Evolutionary conservation across 2,797 vertebrate species (phyloP).

Genomic region (Premnoplex brunnescens): DNA sequence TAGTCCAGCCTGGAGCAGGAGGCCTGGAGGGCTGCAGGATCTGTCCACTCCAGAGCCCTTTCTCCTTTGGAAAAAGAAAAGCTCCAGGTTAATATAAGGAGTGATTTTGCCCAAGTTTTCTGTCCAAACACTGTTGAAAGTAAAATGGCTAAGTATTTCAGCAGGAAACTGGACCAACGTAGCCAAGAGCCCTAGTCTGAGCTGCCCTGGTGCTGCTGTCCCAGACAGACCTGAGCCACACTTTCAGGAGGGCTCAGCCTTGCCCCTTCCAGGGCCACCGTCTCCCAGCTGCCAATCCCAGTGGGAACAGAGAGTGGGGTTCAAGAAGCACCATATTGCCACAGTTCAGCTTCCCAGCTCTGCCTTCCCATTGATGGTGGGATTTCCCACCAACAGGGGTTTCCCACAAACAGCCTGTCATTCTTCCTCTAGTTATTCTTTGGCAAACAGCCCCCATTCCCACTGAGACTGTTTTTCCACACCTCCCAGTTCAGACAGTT

Average conservation of each 20-base stretch:
- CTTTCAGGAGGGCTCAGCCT: neutral
- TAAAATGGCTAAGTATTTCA: neutral
- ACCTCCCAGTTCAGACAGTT: rapidly evolving
- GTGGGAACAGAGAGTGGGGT: rapidly evolving
- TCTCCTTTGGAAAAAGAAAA: neutral
- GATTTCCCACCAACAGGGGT: neutral
- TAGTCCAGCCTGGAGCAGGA: neutral
- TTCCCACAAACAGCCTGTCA: neutral
- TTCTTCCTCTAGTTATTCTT: neutral
- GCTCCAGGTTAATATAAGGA: neutral
- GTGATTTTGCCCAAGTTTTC: neutral
- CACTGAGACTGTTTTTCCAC: neutral
- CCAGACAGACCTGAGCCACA: neutral
- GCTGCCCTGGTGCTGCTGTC: neutral
- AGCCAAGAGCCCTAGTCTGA: neutral
- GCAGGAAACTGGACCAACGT: neutral
- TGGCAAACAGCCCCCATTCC: neutral
- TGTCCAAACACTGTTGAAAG: neutral
- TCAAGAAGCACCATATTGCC: neutral
- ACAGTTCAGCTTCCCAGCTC: neutral
- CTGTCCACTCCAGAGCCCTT: neutral
- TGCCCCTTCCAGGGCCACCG: neutral
- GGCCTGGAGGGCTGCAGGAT: neutral
- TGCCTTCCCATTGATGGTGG: rapidly evolving
- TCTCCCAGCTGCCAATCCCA: neutral